Base-by-base conservation (phyloP, 1,140 invertebrate species). In the Bombus fervidus region DNA sequence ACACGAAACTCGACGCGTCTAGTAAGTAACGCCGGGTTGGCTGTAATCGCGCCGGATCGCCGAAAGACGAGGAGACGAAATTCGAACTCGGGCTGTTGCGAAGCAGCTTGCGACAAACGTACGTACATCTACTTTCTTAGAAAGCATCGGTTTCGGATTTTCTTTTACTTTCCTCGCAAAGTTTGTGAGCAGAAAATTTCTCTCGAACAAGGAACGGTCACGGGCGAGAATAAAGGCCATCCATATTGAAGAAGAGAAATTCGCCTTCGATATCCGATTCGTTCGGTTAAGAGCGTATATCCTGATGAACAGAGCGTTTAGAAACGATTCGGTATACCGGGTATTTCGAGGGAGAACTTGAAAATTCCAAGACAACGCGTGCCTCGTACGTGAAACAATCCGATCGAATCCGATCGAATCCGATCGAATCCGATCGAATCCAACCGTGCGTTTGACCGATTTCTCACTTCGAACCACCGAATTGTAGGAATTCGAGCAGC, bases 401-500 rank as follows among this genome's bases (percentile, higher is more conserved):
- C 86, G 74, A 81, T 81, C 76, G 13, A 15, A n/a, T n/a, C n/a
- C n/a, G n/a, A n/a, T n/a, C n/a, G n/a, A 34, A 47, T 47, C 13
- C 15, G 64, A 28, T 25, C 72, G 5, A 18, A 53, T 53, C 18
- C 5, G 31, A 28, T 25, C 34, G 68, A 18, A 66, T 73, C 25
- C 2, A 13, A 76, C 5, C 68, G 83, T n/a, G 74, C 64, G 68
- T 78, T 47, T 82, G 82, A 90, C 88, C 88, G 89, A 90, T 90
- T 90, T 90, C 80, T 86, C 57, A 37, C 41, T 15, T n/a, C 69
- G 83, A 83, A 83, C 39, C 85, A 37, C 66, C 89, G 78, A 81
- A 87, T 90, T 68, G 74, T 75, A 86, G 81, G 89, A 89, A 91
- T 91, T 90, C 81, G 83, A 72, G 66, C 53, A 57, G 34, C 73